These are phyloP conservation scores for Hydroisotoma schaefferi DNA, from an alignment of 2,888 invertebrate species.

Conservation along the genomic window DNA sequence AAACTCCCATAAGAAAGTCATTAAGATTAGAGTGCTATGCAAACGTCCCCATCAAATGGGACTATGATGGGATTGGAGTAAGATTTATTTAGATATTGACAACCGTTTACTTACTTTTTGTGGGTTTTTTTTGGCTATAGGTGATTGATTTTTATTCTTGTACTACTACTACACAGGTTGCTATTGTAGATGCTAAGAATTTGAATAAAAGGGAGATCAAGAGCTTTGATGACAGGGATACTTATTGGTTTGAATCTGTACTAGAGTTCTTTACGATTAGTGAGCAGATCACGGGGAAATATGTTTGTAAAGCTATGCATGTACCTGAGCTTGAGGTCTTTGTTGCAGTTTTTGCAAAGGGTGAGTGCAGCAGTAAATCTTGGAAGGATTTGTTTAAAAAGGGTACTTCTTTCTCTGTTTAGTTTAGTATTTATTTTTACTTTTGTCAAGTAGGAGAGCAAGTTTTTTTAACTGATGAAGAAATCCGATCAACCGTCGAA, in stretches of 20 bases:
- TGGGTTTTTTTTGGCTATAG: too few species aligned
- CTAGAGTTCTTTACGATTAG: conserved; percentile 22
- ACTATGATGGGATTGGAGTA: conserved; percentile 33
- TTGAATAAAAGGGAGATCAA: conserved; percentile 23
- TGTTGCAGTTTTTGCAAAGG: conserved; percentile 25
- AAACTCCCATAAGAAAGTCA: conserved; percentile 8
- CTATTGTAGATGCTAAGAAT: too few species aligned
- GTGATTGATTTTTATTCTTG: too few species aligned
- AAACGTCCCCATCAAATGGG: conserved; percentile 34
- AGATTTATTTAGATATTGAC: too few species aligned
- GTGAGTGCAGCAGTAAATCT: too few species aligned
- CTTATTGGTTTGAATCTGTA: conserved; percentile 23
- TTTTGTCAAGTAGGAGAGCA: too few species aligned
- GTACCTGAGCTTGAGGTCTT: conserved; percentile 7
- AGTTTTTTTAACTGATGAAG: not conserved
- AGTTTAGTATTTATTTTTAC: too few species aligned
- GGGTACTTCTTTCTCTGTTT: too few species aligned
- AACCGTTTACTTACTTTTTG: not conserved
- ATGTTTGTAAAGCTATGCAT: conserved; percentile 23
- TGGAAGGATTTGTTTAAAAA: too few species aligned
- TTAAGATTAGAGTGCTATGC: conserved; percentile 32
- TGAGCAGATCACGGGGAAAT: conserved; percentile 31
- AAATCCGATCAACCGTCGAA: not conserved
- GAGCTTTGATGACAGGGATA: conserved; percentile 19
- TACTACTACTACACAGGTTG: too few species aligned